Evolutionary conservation across 2,113 vertebrate species (phyloP).

Genomic region (Dermatemys mawii): DNA sequence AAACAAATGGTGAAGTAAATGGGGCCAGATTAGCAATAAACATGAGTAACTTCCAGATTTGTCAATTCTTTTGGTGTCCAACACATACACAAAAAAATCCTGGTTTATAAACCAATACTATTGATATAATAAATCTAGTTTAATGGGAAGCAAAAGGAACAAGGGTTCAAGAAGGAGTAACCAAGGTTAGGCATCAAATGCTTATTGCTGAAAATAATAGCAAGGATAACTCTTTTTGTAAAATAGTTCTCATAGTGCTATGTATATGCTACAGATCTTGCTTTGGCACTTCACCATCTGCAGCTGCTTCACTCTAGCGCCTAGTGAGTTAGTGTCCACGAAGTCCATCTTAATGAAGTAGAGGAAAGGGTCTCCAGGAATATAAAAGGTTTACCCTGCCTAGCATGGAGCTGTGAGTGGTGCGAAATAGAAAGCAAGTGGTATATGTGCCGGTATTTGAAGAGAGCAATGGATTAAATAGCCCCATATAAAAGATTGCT

Average conservation of each 20-base stretch:
- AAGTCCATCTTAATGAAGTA: slow-evolving; percentile 65
- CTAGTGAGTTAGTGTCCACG: slow-evolving; percentile 51
- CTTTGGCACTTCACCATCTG: slow-evolving; percentile 54
- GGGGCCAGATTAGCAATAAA: slow-evolving; percentile 8
- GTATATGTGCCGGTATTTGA: neutral
- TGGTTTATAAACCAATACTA: neutral
- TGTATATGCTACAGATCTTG: slow-evolving; percentile 35
- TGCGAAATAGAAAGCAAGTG: slow-evolving; percentile 40
- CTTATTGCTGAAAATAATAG: neutral
- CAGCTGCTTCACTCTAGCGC: slow-evolving; percentile 46
- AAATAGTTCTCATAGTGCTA: neutral
- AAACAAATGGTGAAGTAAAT: neutral
- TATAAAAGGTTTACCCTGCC: slow-evolving; percentile 57
- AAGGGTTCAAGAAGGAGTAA: neutral
- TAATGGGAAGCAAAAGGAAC: neutral
- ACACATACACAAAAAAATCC: neutral
- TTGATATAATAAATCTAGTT: neutral
- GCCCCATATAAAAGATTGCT: neutral
- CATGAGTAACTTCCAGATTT: neutral
- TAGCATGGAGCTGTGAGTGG: slow-evolving; percentile 24
- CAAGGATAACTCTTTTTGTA: neutral
- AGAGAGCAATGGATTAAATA: slow-evolving; percentile 23
- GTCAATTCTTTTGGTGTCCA: slow-evolving; percentile 1
- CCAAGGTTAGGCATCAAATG: neutral
- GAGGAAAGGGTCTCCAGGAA: slow-evolving; percentile 54